Conservation (phyloP, 1,140 invertebrate genomes). For the Bacillus rossius region DNA sequence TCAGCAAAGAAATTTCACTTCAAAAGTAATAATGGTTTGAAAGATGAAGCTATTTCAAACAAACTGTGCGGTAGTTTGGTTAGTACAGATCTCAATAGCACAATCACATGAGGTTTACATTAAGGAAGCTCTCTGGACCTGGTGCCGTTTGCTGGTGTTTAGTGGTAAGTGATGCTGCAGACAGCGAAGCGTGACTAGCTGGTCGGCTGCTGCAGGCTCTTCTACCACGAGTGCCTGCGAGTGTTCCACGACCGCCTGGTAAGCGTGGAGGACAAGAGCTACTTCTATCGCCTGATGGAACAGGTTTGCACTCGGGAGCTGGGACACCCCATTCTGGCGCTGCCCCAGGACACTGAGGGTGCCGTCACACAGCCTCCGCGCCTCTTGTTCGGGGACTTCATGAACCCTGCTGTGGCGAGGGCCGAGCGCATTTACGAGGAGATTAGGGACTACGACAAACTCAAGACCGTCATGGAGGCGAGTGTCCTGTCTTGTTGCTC, state of each 20-base stretch:
- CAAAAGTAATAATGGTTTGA: no score
- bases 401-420: conserved; percentile 63
- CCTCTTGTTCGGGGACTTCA: conserved; percentile 83
- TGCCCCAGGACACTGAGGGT: conserved; percentile 54
- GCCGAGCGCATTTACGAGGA: conserved; percentile 81
- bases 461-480: conserved; percentile 61
- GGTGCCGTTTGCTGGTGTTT: no score
- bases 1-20: no score
- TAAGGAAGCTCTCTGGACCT: no score
- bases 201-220: conserved; percentile 55
- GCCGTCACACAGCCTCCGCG: conserved; percentile 59
- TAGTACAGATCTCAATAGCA: no score
- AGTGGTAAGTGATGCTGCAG: no score
- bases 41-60: no score
- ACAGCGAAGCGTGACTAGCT: no score
- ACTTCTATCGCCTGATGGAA: conserved; percentile 66
- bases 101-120: no score
- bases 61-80: no score
- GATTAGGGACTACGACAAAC: conserved; percentile 66
- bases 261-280: conserved; percentile 69
- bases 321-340: conserved; percentile 53
- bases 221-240: conserved; percentile 84
- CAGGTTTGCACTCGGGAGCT: conserved; percentile 56
- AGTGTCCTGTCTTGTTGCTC: conserved; percentile 17
- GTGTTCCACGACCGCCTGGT: conserved; percentile 89